Evolutionary conservation across 1,140 invertebrate genomes (phyloP).

Genomic region (Ceratosolen solmsi): DNA sequence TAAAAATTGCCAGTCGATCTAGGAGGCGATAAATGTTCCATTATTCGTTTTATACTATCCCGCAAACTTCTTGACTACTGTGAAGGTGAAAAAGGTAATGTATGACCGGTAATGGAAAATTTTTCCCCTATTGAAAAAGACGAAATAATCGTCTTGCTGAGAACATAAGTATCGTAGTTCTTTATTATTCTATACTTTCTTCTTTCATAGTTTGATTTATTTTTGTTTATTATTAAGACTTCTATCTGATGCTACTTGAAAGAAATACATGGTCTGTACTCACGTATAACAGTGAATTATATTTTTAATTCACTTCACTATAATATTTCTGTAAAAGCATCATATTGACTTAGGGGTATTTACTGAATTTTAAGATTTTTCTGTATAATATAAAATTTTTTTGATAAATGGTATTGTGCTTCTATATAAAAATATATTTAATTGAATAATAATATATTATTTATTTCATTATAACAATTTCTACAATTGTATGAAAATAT

Average conservation of each 20-base stretch:
- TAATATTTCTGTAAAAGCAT: too few relatives aligned
- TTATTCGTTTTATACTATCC: constrained; percentile 43
- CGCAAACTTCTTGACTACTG: neutral
- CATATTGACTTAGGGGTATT: too few relatives aligned
- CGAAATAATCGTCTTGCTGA: constrained; percentile 38
- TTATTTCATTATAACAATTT: too few relatives aligned
- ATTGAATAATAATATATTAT: too few relatives aligned
- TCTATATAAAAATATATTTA: too few relatives aligned
- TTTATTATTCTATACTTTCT: neutral
- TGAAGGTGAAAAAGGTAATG: constrained; percentile 42
- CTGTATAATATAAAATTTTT: too few relatives aligned
- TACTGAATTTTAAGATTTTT: too few relatives aligned
- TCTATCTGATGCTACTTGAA: neutral
- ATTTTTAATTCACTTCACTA: too few relatives aligned
- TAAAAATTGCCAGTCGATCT: constrained; percentile 44
- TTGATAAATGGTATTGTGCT: too few relatives aligned
- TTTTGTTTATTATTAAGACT: neutral
- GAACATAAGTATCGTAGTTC: neutral
- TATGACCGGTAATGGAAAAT: constrained; percentile 46
- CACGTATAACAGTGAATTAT: too few relatives aligned
- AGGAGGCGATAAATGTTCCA: constrained; percentile 47
- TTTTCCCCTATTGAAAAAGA: constrained; percentile 40
- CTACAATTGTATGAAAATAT: too few relatives aligned
- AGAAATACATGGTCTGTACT: constrained; percentile 16
- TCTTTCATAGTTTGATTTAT: constrained; percentile 37